Evolutionary conservation across 37 sponge, comb jelly and placozoan genomes (phyloP).

Genomic region (Axinella damicornis): DNA sequence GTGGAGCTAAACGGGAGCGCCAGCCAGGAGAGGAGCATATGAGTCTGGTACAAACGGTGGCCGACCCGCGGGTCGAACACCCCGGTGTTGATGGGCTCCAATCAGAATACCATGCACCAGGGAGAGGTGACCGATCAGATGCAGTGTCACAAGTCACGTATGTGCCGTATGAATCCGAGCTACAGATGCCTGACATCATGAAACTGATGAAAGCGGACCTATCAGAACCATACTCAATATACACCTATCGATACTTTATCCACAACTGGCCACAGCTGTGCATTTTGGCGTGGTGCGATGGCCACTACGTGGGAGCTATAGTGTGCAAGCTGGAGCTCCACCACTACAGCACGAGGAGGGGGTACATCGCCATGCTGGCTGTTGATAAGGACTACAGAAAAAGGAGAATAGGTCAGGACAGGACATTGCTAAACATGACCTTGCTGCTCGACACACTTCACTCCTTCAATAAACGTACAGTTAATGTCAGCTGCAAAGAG

Average conservation of each 20-base stretch:
- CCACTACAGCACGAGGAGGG: constrained; percentile 65
- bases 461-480: too few relatives aligned
- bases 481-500: too few relatives aligned
- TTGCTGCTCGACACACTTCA: too few relatives aligned
- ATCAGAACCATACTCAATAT: constrained; percentile 98
- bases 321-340: constrained; percentile 94
- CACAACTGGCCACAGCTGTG: constrained; percentile 97
- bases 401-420: constrained; percentile 87
- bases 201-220: constrained; percentile 91
- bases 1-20: too few relatives aligned
- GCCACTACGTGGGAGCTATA: constrained; percentile 87
- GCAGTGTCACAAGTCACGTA: constrained; percentile 48
- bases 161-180: constrained; percentile 80
- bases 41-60: too few relatives aligned
- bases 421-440: too few relatives aligned
- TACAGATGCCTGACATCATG: constrained; percentile 88
- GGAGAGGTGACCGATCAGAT: neutral
- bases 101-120: neutral
- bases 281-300: constrained; percentile 78
- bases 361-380: constrained; percentile 99
- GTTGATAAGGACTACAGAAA: constrained; percentile 89
- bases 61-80: too few relatives aligned
- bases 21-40: too few relatives aligned
- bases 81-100: constrained; percentile 18
- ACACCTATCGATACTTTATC: constrained; percentile 98